Percentiles rank a stretch among this genome's conserved stretches.
phyloP scores from a whole-genome alignment of 1,140 invertebrate species.

The Drosophila varians region DNA sequence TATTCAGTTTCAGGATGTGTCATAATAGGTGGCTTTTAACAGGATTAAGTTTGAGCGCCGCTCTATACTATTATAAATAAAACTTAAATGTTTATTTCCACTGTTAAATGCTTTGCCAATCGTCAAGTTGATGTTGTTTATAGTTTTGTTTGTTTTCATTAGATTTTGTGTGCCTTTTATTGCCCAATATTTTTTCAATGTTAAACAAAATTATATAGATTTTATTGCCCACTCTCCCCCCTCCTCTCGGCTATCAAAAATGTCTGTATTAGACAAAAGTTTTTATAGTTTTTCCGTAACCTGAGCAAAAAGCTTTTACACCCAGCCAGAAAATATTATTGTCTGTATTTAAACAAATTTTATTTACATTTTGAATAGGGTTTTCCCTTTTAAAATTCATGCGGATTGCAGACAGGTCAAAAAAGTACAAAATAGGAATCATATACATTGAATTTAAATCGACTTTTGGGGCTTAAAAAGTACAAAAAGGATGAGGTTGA shows the following conservation, averaged over 20 bases:
- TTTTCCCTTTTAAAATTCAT: conserved; percentile 16
- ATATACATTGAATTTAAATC: conserved; percentile 34
- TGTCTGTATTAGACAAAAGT: conserved; percentile 25
- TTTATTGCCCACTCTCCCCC: conserved; percentile 14
- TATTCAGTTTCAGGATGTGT: not conserved
- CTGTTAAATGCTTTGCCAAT: conserved; percentile 59
- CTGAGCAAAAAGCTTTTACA: conserved; percentile 9
- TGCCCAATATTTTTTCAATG: conserved; percentile 46
- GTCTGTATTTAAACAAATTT: conserved; percentile 4
- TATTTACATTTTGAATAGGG: conserved; percentile 11
- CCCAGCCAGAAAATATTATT: conserved; percentile 16
- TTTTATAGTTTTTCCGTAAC: conserved; percentile 18
- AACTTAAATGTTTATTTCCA: conserved; percentile 65
- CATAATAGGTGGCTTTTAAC: conserved; percentile 40
- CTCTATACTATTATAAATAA: conserved; percentile 28
- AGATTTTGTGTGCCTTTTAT: conserved; percentile 61
- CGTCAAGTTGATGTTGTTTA: conserved; percentile 68
- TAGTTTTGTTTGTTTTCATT: conserved; percentile 78
- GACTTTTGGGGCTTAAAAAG: conserved; percentile 10
- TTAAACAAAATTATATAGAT: conserved; percentile 20
- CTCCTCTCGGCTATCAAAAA: conserved; percentile 2
- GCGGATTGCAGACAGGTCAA: not conserved
- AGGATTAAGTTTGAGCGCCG: conserved; percentile 38
- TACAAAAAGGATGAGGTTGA: not conserved
- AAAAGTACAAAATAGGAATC: conserved; percentile 1